Evolutionary conservation across 2,113 vertebrate species (phyloP), one percentile per base, ranked within the genome.

Genomic region (Struthidea cinerea): DNA sequence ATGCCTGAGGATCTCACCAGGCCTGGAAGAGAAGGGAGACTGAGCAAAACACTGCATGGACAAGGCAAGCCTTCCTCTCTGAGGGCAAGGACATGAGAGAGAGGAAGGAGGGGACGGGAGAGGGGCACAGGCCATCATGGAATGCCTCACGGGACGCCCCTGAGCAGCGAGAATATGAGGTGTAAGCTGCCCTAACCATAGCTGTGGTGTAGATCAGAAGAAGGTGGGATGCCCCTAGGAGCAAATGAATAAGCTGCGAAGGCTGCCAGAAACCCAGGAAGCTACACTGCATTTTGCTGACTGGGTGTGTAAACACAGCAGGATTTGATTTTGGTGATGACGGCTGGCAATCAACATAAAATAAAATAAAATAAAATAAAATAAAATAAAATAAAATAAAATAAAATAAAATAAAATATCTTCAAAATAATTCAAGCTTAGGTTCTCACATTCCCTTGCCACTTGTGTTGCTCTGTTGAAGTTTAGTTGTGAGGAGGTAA

Each of bases 1-100:
- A 99, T 97, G 16, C 97, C 97, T 0, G 98, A 67, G 37, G 98
- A 98, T 89, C 98, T 97, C 75, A 99, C 98, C 95, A 94, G 97
- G 23, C 99, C 99, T 99, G 97, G 24, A 91, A 96, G 70, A 76
- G 63, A 95, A 56, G 18, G 16, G 32, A 63, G 23, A 35, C 13
- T 24, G 65, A 81, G 47, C 2, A 59, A 77, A 80, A 41, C 1
- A 0, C 18, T 13, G 6, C 1, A 0, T 0, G 7, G 35, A 14
- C 28, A 27, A 46, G 24, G 39, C 14, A 39, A 1, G 0, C 3
- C 53, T 13, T 9, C 49, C 57, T 16, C 33, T 78, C 27, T 35
- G 30, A 55, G 35, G 9, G 37, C 24, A 53, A 11, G 30, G 39
- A 33, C 39, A 27, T 4, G 22, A 37, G 39, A n/a, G 39, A n/a